Base-by-base conservation (phyloP, 2,888 invertebrate species). In the Tenthredo mesomela region DNA sequence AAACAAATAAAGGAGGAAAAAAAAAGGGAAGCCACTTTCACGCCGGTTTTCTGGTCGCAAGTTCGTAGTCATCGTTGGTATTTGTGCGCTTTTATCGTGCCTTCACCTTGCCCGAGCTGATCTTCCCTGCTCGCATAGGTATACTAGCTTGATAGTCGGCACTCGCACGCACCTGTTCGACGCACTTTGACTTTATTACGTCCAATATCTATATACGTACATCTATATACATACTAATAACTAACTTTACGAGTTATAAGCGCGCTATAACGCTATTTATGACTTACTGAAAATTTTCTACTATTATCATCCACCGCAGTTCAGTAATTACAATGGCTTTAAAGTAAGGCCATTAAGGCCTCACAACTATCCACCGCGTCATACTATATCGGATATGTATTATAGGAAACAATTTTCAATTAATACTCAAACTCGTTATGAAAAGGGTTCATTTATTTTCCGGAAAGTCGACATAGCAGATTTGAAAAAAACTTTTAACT, bases 111-210 rank as follows among this genome's bases (percentile, higher is more conserved):
- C 33, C 50, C 33, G 77, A 54, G 71, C 12, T 33, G 43, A 29
- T 67, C 67, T 33, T 67, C 67, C 33, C 67, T 67, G 25, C 7
- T 9, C 29, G n/a, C 33, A 33, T 70, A 18, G 70, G 37, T 47
- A 43, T 43, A 47, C n/a, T 70, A 25, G 29, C 37, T 33, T 37
- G 33, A n/a, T n/a, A 15, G 54, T 58, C 61, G 61, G 10, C 12
- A 47, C 15, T 47, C 37, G 50, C 50, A n/a, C 15, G 61, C 80
- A 80, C 80, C 80, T 80, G 80, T 80, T 80, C 58, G 10, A 80
- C 80, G 80, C 80, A 80, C 80, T 80, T 80, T 80, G 80, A 80
- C 80, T 80, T 80, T 80, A 80, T 80, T 80, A 61, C 58, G 80
- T 80, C 47, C 80, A 80, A 80, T 80, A 61, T 61, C 80, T 40